Conservation (phyloP, 2,888 invertebrate genomes). For the Erpobdella octoculata region DNA sequence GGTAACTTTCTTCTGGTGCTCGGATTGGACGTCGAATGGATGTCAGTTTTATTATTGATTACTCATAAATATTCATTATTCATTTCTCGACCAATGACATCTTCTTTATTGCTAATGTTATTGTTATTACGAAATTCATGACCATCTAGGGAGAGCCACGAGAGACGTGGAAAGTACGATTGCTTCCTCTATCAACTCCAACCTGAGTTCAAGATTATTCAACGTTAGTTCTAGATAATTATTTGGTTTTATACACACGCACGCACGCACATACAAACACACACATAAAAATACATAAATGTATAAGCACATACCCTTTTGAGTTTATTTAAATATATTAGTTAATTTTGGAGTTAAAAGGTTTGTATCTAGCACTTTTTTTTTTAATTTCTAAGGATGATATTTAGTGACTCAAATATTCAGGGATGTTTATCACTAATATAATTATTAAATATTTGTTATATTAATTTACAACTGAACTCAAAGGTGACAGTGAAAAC, state of each 20-base stretch:
- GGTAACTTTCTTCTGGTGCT: not conserved
- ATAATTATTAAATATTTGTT: no score
- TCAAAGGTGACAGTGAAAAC: not conserved
- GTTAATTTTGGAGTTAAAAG: no score
- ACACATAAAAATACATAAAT: no score
- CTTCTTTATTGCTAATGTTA: not conserved
- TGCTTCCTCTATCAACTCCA: constrained; percentile 68
- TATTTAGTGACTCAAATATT: not conserved
- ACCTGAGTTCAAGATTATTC: constrained; percentile 55
- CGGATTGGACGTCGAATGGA: constrained; percentile 19
- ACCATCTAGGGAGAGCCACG: constrained; percentile 46
- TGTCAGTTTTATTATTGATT: not conserved
- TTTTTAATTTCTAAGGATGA: not conserved
- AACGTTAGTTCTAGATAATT: constrained; percentile 54
- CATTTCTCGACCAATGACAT: not conserved
- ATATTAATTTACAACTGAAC: no score
- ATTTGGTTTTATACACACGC: no score
- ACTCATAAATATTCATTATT: not conserved
- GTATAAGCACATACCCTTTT: no score
- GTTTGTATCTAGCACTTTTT: not conserved
- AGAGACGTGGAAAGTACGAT: constrained; percentile 76
- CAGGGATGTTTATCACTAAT: not conserved
- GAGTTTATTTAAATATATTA: no score
- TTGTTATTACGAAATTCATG: not conserved
- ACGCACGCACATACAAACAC: no score